Percentiles rank a stretch among this genome's conserved stretches.
phyloP scores from a whole-genome alignment of 2,888 invertebrate genomes.

The Coelopa pilipes region DNA sequence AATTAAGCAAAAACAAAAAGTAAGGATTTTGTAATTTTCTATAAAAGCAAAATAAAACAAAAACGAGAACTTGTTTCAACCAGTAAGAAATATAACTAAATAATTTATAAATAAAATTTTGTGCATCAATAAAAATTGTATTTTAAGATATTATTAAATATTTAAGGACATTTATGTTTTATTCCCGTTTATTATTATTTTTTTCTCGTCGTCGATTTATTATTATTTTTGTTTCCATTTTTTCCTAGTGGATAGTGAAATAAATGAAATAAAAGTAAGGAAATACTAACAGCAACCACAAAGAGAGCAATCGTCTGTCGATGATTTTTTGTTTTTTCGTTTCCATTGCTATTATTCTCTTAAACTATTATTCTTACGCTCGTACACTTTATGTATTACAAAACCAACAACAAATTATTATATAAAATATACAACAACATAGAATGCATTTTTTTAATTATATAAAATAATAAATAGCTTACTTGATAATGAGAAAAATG shows the following conservation, averaged over 20 bases:
- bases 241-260: conserved; percentile 8
- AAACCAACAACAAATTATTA: conserved; percentile 5
- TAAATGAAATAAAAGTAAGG: background rate
- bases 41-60: conserved; percentile 26
- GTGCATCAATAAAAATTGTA: conserved; percentile 11
- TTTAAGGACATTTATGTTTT: background rate
- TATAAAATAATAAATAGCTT: conserved; percentile 23
- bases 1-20: conserved; percentile 16
- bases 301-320: background rate
- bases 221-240: background rate
- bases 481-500: conserved; percentile 25
- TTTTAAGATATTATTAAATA: conserved; percentile 29
- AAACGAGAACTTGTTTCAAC: conserved; percentile 4
- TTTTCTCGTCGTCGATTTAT: background rate
- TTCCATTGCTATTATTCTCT: conserved; percentile 19
- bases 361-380: conserved; percentile 31
- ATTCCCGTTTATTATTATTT: conserved; percentile 5
- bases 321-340: conserved; percentile 15
- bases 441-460: conserved; percentile 29
- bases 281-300: background rate
- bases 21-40: conserved; percentile 36
- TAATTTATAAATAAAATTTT: conserved; percentile 16
- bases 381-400: conserved; percentile 29
- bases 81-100: conserved; percentile 22
- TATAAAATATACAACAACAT: conserved; percentile 22